Percentiles rank a stretch among this genome's conserved stretches.
These are phyloP conservation scores for Ochropacha duplaris DNA, from an alignment of 2,888 invertebrate species.

Conservation along the genomic window DNA sequence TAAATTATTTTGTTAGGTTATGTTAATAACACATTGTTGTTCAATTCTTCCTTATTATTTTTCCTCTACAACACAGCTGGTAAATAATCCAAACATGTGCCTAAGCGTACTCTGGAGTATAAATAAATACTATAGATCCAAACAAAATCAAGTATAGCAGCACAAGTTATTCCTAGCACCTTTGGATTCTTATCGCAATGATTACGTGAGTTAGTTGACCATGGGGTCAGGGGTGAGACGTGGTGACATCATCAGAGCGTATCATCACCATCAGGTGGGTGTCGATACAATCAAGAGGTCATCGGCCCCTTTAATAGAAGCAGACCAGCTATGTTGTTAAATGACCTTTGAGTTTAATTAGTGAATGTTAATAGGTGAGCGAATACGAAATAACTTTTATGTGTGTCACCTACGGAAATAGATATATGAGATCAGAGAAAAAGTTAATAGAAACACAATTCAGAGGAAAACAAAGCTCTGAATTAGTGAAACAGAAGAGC, in stretches of 20 bases:
- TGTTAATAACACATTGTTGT: background rate
- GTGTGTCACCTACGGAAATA: background rate
- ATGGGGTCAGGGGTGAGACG: conserved; percentile 41
- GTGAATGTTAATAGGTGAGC: background rate
- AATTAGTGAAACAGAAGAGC: background rate
- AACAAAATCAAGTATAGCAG: background rate
- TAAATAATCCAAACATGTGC: background rate
- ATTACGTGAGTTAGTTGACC: conserved; percentile 33
- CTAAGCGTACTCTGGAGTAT: too few relatives aligned
- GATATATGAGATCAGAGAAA: too few relatives aligned
- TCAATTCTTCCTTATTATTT: background rate
- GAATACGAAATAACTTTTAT: background rate
- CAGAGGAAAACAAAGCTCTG: too few relatives aligned
- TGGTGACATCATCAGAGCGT: conserved; percentile 38
- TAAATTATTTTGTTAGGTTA: background rate
- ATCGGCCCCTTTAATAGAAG: conserved; percentile 13
- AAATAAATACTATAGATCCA: too few relatives aligned
- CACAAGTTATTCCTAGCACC: conserved; percentile 26
- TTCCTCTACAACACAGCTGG: background rate
- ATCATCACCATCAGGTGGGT: conserved; percentile 23
- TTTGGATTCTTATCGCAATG: conserved; percentile 36
- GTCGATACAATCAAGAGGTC: conserved; percentile 4
- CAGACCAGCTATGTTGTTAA: conserved; percentile 36
- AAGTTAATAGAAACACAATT: too few relatives aligned
- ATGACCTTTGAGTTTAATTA: conserved; percentile 20